Conservation (phyloP, 2,888 invertebrate genomes). For the Sinotaia quadrata region DNA sequence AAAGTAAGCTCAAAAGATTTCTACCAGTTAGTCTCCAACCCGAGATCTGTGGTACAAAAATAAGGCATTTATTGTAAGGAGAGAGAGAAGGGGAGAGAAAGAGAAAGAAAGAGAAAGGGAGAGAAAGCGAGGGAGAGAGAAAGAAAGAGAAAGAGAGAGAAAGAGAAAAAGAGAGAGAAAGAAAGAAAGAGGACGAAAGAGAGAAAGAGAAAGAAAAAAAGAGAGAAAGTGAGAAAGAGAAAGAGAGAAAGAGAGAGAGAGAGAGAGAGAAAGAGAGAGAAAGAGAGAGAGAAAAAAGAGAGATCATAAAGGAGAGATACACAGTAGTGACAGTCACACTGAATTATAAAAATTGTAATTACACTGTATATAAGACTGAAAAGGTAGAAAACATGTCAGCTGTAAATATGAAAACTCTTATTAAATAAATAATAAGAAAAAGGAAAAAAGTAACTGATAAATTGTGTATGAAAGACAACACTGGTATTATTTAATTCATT, state of each 20-base stretch:
- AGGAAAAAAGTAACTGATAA: too few species aligned
- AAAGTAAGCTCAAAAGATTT: too few species aligned
- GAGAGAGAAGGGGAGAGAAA: neutral
- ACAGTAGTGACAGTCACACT: too few species aligned
- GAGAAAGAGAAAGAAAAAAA: neutral
- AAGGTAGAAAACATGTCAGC: too few species aligned
- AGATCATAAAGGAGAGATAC: too few species aligned
- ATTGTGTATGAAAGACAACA: too few species aligned
- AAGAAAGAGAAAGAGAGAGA: neutral
- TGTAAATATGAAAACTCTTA: too few species aligned
- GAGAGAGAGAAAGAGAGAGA: slow-evolving; percentile 3
- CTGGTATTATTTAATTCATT: too few species aligned
- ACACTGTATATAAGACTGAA: too few species aligned
- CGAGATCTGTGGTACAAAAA: neutral
- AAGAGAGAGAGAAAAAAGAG: neutral
- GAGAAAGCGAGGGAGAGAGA: neutral
- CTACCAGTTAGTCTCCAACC: neutral
- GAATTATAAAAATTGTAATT: too few species aligned
- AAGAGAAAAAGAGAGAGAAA: neutral
- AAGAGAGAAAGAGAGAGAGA: neutral
- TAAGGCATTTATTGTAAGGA: neutral
- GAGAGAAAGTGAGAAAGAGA: neutral
- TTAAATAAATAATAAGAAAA: too few species aligned
- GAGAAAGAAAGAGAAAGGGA: too few species aligned
- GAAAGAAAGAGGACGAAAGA: neutral